Percentiles rank a stretch among this genome's conserved stretches.
These are phyloP conservation scores for Myotis lucifugus DNA, from an alignment of 2,113 vertebrate genomes.

Conservation along the genomic window DNA sequence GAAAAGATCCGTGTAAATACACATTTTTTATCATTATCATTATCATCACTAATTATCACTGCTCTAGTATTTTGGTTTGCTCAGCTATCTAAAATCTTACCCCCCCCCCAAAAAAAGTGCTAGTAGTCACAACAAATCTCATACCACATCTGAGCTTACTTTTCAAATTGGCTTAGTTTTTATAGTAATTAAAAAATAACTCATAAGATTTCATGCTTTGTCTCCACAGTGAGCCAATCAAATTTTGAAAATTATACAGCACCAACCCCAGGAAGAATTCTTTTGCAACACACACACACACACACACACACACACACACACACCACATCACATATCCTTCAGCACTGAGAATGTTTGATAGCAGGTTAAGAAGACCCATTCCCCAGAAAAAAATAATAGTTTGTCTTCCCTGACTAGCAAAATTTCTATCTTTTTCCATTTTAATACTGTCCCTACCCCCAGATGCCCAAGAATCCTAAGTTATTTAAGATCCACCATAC, in stretches of 20 bases:
- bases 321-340: neutral
- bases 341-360: neutral
- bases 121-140: neutral
- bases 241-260: neutral
- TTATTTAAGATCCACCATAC: neutral
- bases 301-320: neutral
- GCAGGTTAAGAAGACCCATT: neutral
- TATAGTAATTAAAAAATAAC: constrained; percentile 30
- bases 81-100: neutral
- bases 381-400: neutral
- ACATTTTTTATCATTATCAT: neutral
- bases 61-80: neutral
- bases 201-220: neutral
- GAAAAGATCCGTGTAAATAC: neutral
- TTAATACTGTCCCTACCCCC: neutral
- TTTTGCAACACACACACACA: neutral
- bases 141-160: neutral
- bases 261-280: neutral
- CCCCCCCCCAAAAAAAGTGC: neutral
- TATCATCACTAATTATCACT: neutral
- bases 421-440: neutral
- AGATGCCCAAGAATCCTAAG: neutral
- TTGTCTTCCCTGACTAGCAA: neutral
- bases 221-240: neutral
- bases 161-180: constrained; percentile 5